phyloP scores from a whole-genome alignment of 2,113 vertebrate species.

The Mormoops blainvillei region DNA sequence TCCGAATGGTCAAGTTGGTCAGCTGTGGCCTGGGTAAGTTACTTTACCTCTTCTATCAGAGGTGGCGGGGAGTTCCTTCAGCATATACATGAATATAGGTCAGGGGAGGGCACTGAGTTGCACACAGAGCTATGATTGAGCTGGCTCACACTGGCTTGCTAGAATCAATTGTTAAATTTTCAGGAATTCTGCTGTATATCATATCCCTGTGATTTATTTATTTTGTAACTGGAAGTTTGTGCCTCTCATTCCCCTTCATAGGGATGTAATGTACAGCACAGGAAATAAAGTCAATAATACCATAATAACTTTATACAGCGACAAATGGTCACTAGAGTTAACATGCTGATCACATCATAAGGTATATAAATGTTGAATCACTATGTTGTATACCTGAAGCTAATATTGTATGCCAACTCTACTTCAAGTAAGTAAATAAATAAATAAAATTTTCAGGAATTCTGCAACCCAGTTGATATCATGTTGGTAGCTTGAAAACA shows the following conservation, averaged over 20 bases:
- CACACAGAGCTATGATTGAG: not conserved
- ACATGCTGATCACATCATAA: not conserved
- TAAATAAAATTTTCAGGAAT: not conserved
- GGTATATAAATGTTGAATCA: not conserved
- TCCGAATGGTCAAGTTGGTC: not conserved
- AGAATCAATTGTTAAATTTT: not conserved
- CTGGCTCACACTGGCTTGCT: not conserved
- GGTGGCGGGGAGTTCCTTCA: too few species aligned
- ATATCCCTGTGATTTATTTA: not conserved
- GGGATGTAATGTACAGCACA: not conserved
- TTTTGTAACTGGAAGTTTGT: not conserved
- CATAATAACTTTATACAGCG: not conserved
- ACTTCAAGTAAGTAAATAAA: not conserved
- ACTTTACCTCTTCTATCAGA: not conserved
- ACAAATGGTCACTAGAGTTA: not conserved
- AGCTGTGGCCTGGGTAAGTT: not conserved
- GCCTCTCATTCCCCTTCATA: not conserved
- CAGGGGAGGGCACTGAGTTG: fast-evolving
- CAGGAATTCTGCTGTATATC: not conserved
- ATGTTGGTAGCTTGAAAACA: not conserved
- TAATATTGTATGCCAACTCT: too few species aligned
- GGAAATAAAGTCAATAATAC: not conserved
- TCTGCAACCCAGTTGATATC: not conserved
- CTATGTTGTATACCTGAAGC: not conserved
- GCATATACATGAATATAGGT: fast-evolving